A percentile compares a stretch with the other conserved stretches of the same genome.
phyloP scores from a whole-genome alignment of 1,140 invertebrate genomes.

The Drosophila subobscura region DNA sequence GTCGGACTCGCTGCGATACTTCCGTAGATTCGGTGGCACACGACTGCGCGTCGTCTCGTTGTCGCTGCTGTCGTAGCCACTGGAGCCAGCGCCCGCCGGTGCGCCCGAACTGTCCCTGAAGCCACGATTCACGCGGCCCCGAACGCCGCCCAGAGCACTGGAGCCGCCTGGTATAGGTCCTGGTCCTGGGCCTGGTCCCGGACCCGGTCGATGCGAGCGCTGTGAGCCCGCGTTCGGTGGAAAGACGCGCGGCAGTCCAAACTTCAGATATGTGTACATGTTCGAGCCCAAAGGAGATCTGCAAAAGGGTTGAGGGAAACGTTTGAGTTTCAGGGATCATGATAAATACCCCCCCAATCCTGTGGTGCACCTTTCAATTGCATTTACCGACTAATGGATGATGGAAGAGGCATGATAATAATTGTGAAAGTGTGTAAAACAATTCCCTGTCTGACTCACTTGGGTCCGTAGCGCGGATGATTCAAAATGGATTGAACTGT shows the following conservation, averaged over 20 bases:
- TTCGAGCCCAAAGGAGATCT: constrained; percentile 93
- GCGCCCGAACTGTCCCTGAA: constrained; percentile 78
- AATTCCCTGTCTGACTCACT: constrained; percentile 85
- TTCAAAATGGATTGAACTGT: constrained; percentile 97
- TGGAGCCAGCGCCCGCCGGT: constrained; percentile 85
- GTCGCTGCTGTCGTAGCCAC: constrained; percentile 93
- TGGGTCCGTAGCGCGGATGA: constrained; percentile 94
- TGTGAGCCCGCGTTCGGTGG: constrained; percentile 89
- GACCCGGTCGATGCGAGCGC: constrained; percentile 84
- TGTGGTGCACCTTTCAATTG: constrained; percentile 8
- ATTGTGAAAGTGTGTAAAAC: background rate
- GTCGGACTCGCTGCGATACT: constrained; percentile 92
- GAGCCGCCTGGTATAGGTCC: constrained; percentile 59
- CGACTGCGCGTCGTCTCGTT: constrained; percentile 87
- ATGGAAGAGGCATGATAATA: constrained; percentile 9
- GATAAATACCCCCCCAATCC: background rate
- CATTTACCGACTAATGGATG: constrained; percentile 21
- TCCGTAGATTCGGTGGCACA: constrained; percentile 85
- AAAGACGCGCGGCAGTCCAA: constrained; percentile 94
- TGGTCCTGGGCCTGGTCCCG: constrained; percentile 75
- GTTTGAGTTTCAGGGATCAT: background rate
- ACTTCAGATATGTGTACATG: constrained; percentile 96
- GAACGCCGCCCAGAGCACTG: constrained; percentile 79
- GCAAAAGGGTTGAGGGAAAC: background rate
- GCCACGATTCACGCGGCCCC: constrained; percentile 77